These are phyloP conservation scores for Cossypha polioptera DNA, from an alignment of 2,797 vertebrate genomes.

Conservation along the genomic window DNA sequence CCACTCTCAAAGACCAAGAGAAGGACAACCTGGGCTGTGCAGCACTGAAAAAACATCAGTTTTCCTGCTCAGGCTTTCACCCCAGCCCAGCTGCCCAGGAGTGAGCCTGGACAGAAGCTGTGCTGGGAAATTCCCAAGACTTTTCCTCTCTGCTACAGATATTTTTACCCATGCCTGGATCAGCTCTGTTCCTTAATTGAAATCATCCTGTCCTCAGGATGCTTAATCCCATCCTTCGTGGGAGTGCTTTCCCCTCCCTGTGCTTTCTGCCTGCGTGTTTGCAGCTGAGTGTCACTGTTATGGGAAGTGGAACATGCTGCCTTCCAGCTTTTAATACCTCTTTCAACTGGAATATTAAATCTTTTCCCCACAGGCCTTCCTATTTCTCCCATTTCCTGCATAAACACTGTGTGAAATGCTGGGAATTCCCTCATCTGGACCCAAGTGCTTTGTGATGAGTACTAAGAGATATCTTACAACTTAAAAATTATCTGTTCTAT, in stretches of 20 bases:
- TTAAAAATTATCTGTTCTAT: neutral
- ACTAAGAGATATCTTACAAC: neutral
- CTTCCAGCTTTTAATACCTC: neutral
- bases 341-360: neutral
- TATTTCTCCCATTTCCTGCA: neutral
- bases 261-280: neutral
- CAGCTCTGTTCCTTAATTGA: neutral
- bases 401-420: neutral
- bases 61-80: neutral
- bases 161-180: neutral
- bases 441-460: neutral
- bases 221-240: neutral
- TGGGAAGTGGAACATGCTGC: neutral
- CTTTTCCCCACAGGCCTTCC: neutral
- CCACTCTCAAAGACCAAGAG: neutral
- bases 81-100: fast-evolving
- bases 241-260: neutral
- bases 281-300: neutral
- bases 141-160: neutral
- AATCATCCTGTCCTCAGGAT: neutral
- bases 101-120: neutral
- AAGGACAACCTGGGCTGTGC: neutral
- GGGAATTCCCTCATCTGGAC: neutral
- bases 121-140: neutral
- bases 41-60: neutral